Base-by-base conservation (phyloP, 2,888 invertebrate genomes). In the Andrena minutula region DNA sequence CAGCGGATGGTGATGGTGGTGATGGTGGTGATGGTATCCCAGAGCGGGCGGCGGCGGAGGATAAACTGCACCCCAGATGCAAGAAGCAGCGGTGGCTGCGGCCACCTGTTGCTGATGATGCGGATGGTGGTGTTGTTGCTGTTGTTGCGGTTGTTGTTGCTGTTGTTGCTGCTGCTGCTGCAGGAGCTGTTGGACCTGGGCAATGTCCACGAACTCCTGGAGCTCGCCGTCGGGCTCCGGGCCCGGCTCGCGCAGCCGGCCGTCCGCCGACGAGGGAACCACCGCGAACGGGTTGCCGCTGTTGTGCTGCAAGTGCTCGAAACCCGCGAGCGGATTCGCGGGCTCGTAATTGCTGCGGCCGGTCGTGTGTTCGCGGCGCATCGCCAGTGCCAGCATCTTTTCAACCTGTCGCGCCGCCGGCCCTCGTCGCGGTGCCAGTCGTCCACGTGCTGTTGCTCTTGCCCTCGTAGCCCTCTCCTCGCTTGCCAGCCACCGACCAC, bases 201-300 rank as follows among this genome's bases (percentile, higher is more conserved):
- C 95, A 91, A 97, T 97, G 94, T 97, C 97, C 93, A 97, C 97
- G 94, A 97, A 97, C 94, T 97, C 97, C 77, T 92, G 92, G 47
- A 92, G 87, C 77, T 92, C 94, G 75, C 92, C 92, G 80, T 92
- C 95, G 91, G 89, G 94, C 64, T 91, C 91, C 49, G 88, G 79
- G 75, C 88, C 90, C 68, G 87, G 72, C 51, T 92, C 92, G 72
- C 91, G 90, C 77, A 88, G 85, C 82, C 92, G 88, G 23, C 86
- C 89, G 76, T 93, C 93, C 65, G 91, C 66, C 51, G 91, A 70
- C 56, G 84, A 56, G 60, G 87, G 88, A 32, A 89, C 86, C 51
- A 87, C 91, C 83, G 87, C 89, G 85, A 92, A 93, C 53, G 92
- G 91, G 85, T 90, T 92, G 30, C 87, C 84, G 74, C 73, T 79